These are phyloP conservation scores for Mylabris sibirica DNA, from an alignment of 2,888 invertebrate species.

Conservation along the genomic window DNA sequence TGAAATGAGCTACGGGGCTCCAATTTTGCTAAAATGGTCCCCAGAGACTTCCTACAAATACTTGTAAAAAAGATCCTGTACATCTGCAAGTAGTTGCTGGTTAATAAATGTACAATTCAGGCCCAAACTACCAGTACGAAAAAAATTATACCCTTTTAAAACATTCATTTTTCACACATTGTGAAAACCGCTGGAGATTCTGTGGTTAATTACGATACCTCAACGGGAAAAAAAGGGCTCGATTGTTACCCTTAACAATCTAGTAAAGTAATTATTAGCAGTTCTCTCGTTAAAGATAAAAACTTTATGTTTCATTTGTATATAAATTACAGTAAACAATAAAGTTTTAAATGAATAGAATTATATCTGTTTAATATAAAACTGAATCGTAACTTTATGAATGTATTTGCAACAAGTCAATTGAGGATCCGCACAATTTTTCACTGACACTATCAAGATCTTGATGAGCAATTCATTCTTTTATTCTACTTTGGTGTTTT, in stretches of 20 bases:
- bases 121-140: background rate
- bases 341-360: too few species aligned
- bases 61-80: too few species aligned
- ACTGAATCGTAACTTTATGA: background rate
- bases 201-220: background rate
- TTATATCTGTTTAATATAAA: background rate
- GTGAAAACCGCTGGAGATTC: background rate
- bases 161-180: background rate
- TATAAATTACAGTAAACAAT: too few species aligned
- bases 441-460: background rate
- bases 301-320: too few species aligned
- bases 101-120: background rate
- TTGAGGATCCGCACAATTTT: background rate
- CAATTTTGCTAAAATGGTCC: too few species aligned
- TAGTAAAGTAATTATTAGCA: background rate
- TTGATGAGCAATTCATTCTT: constrained; percentile 8
- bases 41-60: too few species aligned
- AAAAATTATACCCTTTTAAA: background rate
- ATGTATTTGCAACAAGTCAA: constrained; percentile 10
- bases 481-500: background rate
- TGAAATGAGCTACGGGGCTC: too few species aligned
- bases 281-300: too few species aligned
- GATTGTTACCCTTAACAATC: background rate
- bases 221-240: background rate
- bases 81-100: too few species aligned